These are phyloP conservation scores for Chrysodeixis includens DNA, from an alignment of 2,888 invertebrate species.

Conservation along the genomic window DNA sequence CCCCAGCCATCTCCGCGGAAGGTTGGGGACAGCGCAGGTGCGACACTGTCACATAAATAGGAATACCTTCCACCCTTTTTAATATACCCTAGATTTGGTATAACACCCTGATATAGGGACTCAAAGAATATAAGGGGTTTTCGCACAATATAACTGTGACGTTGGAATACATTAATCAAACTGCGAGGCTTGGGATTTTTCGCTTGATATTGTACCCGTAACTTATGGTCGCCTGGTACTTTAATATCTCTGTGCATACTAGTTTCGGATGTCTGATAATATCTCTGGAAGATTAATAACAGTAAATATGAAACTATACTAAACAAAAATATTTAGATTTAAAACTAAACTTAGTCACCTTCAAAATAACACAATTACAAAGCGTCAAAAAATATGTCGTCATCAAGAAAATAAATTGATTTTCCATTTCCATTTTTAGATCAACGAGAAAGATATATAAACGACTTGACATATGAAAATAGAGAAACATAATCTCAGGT, in stretches of 20 bases:
- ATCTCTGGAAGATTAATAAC: not conserved
- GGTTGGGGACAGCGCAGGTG: slow-evolving; percentile 73
- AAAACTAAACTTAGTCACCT: too few species aligned
- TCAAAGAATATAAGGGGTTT: slow-evolving; percentile 75
- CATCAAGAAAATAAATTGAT: too few species aligned
- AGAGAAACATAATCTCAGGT: too few species aligned
- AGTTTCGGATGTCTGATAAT: slow-evolving; percentile 42
- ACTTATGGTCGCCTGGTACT: slow-evolving; percentile 79
- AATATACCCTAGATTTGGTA: slow-evolving; percentile 88
- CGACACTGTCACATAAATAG: slow-evolving; percentile 78
- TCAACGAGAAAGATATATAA: too few species aligned
- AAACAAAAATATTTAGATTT: too few species aligned
- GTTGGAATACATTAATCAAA: slow-evolving; percentile 87
- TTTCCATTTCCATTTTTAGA: too few species aligned
- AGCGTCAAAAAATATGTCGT: too few species aligned
- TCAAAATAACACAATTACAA: too few species aligned
- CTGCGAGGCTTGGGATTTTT: slow-evolving; percentile 68
- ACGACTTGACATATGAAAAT: too few species aligned
- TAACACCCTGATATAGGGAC: slow-evolving; percentile 81
- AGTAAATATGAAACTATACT: too few species aligned
- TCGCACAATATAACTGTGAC: slow-evolving; percentile 85
- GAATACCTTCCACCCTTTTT: slow-evolving; percentile 79
- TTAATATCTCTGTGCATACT: slow-evolving; percentile 63
- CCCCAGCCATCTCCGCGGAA: slow-evolving; percentile 57
- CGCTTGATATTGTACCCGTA: slow-evolving; percentile 80